Percentiles rank a stretch among this genome's conserved stretches.
These are phyloP conservation scores for Tinamus guttatus DNA, from an alignment of 2,113 vertebrate genomes.

Conservation along the genomic window DNA sequence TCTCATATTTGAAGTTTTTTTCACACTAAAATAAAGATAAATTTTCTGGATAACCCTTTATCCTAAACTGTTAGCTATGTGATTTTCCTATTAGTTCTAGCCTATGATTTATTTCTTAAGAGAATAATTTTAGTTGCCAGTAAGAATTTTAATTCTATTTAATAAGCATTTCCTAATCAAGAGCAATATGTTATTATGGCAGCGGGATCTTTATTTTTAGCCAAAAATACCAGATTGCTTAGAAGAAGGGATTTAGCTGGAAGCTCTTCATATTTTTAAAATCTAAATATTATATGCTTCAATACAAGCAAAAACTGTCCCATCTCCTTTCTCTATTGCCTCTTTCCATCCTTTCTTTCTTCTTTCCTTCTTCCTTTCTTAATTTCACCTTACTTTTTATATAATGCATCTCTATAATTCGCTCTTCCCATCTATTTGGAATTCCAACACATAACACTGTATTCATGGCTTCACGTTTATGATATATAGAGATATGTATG, in stretches of 20 bases:
- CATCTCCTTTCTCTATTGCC: background rate
- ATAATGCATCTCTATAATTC: background rate
- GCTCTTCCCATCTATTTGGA: background rate
- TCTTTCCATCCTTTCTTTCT: background rate
- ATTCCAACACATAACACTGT: background rate
- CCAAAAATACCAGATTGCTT: slow-evolving; percentile 66
- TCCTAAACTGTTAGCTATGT: background rate
- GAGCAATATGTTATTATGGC: slow-evolving; percentile 62
- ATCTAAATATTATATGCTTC: slow-evolving; percentile 9
- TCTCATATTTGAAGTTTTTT: background rate
- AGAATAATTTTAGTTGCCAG: slow-evolving; percentile 32
- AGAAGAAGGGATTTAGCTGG: slow-evolving; percentile 1
- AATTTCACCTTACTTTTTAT: background rate
- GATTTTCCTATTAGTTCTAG: slow-evolving; percentile 9
- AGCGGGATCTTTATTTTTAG: slow-evolving; percentile 52
- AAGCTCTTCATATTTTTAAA: slow-evolving; percentile 33
- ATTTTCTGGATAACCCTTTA: background rate
- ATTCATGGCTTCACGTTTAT: background rate
- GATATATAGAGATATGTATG: background rate
- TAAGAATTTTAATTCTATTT: slow-evolving; percentile 50
- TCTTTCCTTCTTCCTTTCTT: background rate
- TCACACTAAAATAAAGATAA: background rate
- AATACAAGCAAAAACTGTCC: background rate
- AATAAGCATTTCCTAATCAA: slow-evolving; percentile 61
- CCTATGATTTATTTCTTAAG: background rate